These are phyloP conservation scores for Yponomeuta malinellus DNA, from an alignment of 2,888 invertebrate genomes.

Conservation along the genomic window DNA sequence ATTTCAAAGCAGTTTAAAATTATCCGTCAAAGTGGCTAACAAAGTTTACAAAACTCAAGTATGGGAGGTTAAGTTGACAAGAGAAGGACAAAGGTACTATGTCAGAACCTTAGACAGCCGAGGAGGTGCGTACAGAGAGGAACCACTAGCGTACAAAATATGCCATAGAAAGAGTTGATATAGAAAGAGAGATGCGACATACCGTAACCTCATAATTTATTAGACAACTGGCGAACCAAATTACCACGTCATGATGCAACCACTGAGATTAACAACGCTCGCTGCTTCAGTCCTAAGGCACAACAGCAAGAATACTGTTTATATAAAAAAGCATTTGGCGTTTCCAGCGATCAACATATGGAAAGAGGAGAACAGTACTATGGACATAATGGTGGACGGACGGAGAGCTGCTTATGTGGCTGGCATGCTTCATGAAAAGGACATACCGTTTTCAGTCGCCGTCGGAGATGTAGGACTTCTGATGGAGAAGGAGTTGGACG, in stretches of 20 bases:
- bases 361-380: conserved; percentile 57
- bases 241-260: conserved; percentile 6
- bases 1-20: no score
- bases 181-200: background rate
- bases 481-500: conserved; percentile 37
- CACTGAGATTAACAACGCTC: conserved; percentile 11
- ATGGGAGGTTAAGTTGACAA: conserved; percentile 54
- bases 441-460: conserved; percentile 53
- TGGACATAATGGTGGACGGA: conserved; percentile 63
- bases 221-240: background rate
- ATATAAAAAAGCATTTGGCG: conserved; percentile 5
- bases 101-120: conserved; percentile 50
- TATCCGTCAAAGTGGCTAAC: conserved; percentile 50
- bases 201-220: conserved; percentile 5
- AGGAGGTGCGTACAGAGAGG: conserved; percentile 42
- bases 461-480: conserved; percentile 41
- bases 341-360: conserved; percentile 54
- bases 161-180: background rate
- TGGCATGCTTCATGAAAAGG: conserved; percentile 51
- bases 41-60: conserved; percentile 41
- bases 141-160: background rate
- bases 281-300: background rate
- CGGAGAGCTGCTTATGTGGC: conserved; percentile 43
- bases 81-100: conserved; percentile 56
- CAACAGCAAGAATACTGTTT: background rate